phyloP scores from a whole-genome alignment of 2,113 vertebrate species.

The Leptobrachium leishanense region DNA sequence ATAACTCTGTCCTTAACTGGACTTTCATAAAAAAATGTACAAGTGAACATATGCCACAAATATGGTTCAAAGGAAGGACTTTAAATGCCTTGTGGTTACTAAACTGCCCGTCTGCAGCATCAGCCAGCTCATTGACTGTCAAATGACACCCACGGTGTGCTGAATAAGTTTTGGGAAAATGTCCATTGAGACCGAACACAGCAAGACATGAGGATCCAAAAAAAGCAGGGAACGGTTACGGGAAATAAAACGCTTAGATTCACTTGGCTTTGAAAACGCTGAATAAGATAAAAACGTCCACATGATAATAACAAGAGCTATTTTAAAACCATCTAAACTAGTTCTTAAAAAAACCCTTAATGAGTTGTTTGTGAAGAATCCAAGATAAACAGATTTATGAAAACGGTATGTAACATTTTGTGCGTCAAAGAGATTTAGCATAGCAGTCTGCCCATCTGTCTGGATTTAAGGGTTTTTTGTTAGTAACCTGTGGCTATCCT shows the following conservation, averaged over 20 bases:
- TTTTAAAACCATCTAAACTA: constrained; percentile 12
- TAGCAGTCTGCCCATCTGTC: background rate
- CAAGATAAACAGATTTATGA: background rate
- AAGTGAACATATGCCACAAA: constrained; percentile 2
- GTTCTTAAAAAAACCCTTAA: background rate
- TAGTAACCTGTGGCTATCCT: background rate
- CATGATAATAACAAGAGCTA: constrained; percentile 21
- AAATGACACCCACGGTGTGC: constrained; percentile 28
- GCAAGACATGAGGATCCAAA: constrained; percentile 31
- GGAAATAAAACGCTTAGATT: constrained; percentile 31
- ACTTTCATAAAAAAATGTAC: background rate
- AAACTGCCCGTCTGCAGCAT: constrained; percentile 9
- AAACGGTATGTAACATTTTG: background rate
- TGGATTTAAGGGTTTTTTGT: background rate
- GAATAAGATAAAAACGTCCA: constrained; percentile 24
- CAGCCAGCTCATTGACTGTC: constrained; percentile 26
- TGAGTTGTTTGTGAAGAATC: constrained; percentile 2
- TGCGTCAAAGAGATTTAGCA: background rate
- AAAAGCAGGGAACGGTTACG: constrained; percentile 24
- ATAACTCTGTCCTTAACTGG: background rate
- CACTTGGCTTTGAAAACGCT: constrained; percentile 25
- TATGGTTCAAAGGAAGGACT: background rate
- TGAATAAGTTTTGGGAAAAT: constrained; percentile 38
- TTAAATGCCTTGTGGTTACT: constrained; percentile 20
- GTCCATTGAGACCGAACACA: background rate